phyloP scores from a whole-genome alignment of 1,140 invertebrate species.

The Liolophura sinensis region DNA sequence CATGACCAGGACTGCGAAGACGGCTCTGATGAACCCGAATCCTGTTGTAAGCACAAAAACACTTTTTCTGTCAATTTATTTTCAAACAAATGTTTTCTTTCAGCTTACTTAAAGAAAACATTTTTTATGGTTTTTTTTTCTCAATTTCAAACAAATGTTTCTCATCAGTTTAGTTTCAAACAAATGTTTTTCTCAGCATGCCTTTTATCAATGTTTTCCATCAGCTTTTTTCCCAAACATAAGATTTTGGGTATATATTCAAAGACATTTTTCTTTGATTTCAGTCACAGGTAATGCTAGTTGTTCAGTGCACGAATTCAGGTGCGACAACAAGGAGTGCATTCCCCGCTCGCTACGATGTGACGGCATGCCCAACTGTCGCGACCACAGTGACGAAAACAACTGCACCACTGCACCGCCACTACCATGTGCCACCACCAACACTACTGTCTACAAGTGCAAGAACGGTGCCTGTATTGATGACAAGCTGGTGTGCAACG shows the following conservation, averaged over 20 bases:
- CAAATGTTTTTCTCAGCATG: too few species aligned
- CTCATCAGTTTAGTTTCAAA: too few species aligned
- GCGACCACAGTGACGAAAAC: slow-evolving; percentile 44
- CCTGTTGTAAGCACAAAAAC: slow-evolving; percentile 18
- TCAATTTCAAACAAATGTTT: too few species aligned
- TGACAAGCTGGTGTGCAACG: slow-evolving; percentile 36
- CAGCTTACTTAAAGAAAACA: too few species aligned
- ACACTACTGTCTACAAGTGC: slow-evolving; percentile 38
- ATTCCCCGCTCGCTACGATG: slow-evolving; percentile 86
- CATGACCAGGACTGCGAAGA: slow-evolving; percentile 38
- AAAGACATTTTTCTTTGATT: not conserved
- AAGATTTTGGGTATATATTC: too few species aligned
- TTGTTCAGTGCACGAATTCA: slow-evolving; percentile 76
- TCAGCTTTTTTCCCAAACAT: too few species aligned
- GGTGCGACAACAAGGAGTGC: slow-evolving; percentile 88
- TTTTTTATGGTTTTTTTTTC: too few species aligned
- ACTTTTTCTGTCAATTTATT: too few species aligned
- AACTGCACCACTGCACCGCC: slow-evolving; percentile 19
- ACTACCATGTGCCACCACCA: not conserved
- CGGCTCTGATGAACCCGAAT: slow-evolving; percentile 31
- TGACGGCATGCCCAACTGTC: slow-evolving; percentile 73
- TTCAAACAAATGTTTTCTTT: too few species aligned
- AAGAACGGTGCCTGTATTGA: slow-evolving; percentile 34
- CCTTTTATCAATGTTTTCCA: too few species aligned
- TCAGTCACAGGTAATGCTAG: slow-evolving; percentile 78